Conservation (phyloP, 2,797 vertebrate species). For the Falco columbarius region DNA sequence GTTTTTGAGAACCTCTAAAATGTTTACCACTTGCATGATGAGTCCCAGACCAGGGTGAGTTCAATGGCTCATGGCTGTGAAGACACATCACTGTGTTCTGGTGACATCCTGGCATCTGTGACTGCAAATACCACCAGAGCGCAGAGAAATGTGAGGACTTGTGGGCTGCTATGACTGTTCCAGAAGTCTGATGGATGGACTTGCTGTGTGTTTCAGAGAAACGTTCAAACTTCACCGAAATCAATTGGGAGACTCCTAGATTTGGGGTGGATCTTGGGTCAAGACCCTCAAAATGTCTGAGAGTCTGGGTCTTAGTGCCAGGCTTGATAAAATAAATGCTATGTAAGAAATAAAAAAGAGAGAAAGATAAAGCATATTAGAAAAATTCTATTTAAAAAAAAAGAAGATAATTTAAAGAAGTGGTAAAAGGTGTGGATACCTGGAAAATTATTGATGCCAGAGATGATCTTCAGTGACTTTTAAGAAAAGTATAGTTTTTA, state of each 20-base stretch:
- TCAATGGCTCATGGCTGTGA: not conserved
- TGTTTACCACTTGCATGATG: fast-evolving
- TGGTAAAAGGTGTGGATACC: not conserved
- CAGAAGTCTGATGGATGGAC: no score
- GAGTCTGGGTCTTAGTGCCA: not conserved
- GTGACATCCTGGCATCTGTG: not conserved
- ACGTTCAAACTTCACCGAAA: not conserved
- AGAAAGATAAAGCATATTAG: not conserved
- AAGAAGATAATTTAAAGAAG: not conserved
- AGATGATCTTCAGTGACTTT: not conserved
- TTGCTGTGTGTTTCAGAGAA: not conserved
- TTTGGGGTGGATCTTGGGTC: not conserved
- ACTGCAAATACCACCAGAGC: not conserved
- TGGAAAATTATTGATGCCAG: not conserved
- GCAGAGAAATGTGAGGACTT: not conserved
- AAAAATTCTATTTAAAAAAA: not conserved
- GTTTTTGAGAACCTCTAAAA: not conserved
- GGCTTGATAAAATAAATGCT: not conserved
- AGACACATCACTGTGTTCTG: fast-evolving
- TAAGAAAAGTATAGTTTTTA: not conserved
- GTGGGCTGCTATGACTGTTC: not conserved
- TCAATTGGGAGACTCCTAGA: not conserved
- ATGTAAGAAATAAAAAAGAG: not conserved
- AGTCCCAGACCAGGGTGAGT: not conserved
- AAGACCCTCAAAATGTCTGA: not conserved